Evolutionary conservation across 1,140 invertebrate genomes (phyloP).

Genomic region (Bombyx mandarina): DNA sequence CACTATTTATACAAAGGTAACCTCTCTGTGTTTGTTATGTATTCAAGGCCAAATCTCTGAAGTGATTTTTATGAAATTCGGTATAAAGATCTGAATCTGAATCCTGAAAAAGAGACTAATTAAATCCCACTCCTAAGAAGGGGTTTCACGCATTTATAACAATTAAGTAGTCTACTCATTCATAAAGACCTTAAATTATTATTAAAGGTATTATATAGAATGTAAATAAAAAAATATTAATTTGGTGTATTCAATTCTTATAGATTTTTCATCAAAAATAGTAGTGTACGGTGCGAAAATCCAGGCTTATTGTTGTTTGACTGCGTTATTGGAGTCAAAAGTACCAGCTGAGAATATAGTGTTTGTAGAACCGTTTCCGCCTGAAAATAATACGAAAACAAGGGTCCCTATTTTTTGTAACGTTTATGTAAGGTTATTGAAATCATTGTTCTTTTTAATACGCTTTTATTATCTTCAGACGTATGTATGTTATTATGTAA

Average conservation of each 20-base stretch:
- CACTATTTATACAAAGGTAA: no score
- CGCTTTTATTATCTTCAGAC: no score
- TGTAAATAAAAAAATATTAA: neutral
- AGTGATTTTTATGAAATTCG: no score
- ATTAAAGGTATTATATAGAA: slow-evolving; percentile 7
- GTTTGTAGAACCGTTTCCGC: slow-evolving; percentile 71
- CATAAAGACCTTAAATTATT: neutral
- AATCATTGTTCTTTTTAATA: no score
- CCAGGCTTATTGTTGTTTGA: slow-evolving; percentile 73
- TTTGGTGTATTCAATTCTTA: slow-evolving; percentile 6
- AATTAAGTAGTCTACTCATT: no score
- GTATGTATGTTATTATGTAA: no score
- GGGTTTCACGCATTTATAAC: neutral
- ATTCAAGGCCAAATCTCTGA: no score
- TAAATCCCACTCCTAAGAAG: neutral
- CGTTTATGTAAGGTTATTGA: slow-evolving; percentile 28
- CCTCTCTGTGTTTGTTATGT: no score
- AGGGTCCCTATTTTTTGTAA: slow-evolving; percentile 51
- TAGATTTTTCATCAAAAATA: slow-evolving; percentile 42
- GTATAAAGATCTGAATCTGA: no score
- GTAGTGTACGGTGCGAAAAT: slow-evolving; percentile 75
- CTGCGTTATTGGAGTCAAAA: slow-evolving; percentile 69
- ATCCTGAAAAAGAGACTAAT: neutral
- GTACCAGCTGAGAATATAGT: slow-evolving; percentile 67
- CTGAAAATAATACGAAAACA: slow-evolving; percentile 21